Percentiles rank a stretch among this genome's conserved stretches.
Conservation (phyloP, 1,140 invertebrate species). For the Bombus waltoni region DNA sequence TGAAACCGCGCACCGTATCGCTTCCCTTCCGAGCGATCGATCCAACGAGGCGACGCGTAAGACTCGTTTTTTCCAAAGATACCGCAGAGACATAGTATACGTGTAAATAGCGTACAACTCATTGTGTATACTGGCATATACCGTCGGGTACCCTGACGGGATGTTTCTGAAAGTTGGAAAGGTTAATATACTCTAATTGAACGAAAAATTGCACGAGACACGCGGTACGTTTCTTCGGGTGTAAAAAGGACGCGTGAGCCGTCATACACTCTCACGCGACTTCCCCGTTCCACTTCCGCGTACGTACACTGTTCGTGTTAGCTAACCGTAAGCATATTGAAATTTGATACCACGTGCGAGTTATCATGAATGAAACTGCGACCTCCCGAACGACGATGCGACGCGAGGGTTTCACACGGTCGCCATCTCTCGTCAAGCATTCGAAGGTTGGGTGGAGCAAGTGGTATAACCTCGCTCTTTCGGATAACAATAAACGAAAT, state of each 20-base stretch:
- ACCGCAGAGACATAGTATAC: neutral
- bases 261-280: conserved; percentile 10
- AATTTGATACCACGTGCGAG: conserved; percentile 62
- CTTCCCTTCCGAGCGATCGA: neutral
- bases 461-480: conserved; percentile 42
- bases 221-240: neutral
- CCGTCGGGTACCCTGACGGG: neutral
- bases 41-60: neutral
- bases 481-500: no score
- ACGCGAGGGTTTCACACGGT: conserved; percentile 29
- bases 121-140: neutral
- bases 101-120: neutral
- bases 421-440: conserved; percentile 57
- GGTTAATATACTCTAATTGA: neutral
- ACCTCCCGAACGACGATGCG: neutral
- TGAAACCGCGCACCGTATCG: neutral
- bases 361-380: conserved; percentile 65
- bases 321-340: conserved; percentile 46
- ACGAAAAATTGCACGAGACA: neutral
- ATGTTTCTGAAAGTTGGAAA: neutral
- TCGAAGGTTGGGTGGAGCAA: conserved; percentile 12
- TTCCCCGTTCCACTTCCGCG: conserved; percentile 23
- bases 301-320: neutral
- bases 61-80: neutral
- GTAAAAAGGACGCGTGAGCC: neutral